A percentile compares a stretch with the other conserved stretches of the same genome.
Conservation (phyloP, 1,140 invertebrate species). For the Drosophila obscura region DNA sequence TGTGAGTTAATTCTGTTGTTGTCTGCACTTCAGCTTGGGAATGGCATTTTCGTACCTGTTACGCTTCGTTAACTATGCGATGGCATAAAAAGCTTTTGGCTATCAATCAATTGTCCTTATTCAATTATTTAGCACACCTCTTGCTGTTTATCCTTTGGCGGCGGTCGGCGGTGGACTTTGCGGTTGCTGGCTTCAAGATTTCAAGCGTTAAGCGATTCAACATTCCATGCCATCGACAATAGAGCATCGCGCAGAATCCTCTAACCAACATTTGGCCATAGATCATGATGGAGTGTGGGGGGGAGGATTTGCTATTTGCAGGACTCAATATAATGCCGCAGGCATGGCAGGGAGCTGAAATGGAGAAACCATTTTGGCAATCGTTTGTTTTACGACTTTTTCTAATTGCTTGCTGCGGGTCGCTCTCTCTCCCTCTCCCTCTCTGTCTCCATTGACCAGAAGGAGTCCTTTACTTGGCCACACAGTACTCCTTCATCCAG, state of each 20-base stretch:
- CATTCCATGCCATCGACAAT: slow-evolving; percentile 6
- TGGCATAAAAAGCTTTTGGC: slow-evolving; percentile 75
- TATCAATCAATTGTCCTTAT: slow-evolving; percentile 72
- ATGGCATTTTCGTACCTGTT: slow-evolving; percentile 56
- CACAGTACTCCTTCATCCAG: too few species aligned
- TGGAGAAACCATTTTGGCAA: slow-evolving; percentile 39
- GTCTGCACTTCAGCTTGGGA: slow-evolving; percentile 33
- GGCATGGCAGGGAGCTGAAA: background rate
- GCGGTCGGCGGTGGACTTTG: background rate
- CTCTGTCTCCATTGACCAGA: background rate
- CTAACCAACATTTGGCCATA: slow-evolving; percentile 28
- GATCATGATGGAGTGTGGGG: slow-evolving; percentile 26
- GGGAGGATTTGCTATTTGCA: background rate
- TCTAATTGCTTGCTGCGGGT: slow-evolving; percentile 59
- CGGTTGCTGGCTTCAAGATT: slow-evolving; percentile 4
- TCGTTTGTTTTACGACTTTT: slow-evolving; percentile 67
- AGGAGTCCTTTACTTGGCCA: slow-evolving; percentile 16
- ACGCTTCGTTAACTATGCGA: slow-evolving; percentile 76
- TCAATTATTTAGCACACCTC: slow-evolving; percentile 63
- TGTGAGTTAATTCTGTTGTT: slow-evolving; percentile 42
- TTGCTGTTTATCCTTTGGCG: slow-evolving; percentile 38
- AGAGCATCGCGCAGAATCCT: background rate
- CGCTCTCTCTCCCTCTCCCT: too few species aligned
- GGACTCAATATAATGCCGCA: background rate
- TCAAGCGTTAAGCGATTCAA: slow-evolving; percentile 34